Conservation (phyloP, 2,888 invertebrate genomes). For the Heliconius cydno region DNA sequence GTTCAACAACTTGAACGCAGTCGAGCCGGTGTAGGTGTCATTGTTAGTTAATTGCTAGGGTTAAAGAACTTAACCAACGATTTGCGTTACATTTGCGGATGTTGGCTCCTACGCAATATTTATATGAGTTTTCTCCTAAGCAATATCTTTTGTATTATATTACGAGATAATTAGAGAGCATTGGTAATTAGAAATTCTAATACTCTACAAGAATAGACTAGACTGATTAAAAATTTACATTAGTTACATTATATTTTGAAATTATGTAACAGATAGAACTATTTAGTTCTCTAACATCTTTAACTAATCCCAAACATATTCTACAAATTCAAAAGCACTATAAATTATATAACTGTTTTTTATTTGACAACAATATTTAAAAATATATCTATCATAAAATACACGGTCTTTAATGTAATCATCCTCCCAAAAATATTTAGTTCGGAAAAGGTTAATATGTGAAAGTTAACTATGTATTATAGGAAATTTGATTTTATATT, state of each 20-base stretch:
- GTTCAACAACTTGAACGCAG: constrained; percentile 42
- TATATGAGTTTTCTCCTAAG: constrained; percentile 19
- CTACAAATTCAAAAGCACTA: too few species aligned
- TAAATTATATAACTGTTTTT: too few species aligned
- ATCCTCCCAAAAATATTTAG: too few species aligned
- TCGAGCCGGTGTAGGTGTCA: constrained; percentile 64
- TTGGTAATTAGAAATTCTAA: constrained; percentile 5
- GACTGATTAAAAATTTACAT: background rate
- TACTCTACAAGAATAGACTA: background rate
- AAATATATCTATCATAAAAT: too few species aligned
- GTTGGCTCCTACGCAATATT: constrained; percentile 36
- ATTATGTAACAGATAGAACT: background rate
- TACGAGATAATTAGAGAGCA: background rate
- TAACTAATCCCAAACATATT: too few species aligned
- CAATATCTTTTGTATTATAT: background rate
- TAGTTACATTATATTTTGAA: background rate
- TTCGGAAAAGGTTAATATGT: too few species aligned
- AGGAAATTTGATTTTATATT: background rate
- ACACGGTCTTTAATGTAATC: too few species aligned
- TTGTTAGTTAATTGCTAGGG: constrained; percentile 62
- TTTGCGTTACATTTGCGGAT: constrained; percentile 38
- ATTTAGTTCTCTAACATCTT: background rate
- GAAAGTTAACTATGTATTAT: background rate
- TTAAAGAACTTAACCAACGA: constrained; percentile 45
- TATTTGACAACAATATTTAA: too few species aligned